A percentile compares a stretch with the other conserved stretches of the same genome.
These are phyloP conservation scores for Lordiphosa fenestrarum DNA, from an alignment of 2,888 invertebrate species.

Conservation along the genomic window DNA sequence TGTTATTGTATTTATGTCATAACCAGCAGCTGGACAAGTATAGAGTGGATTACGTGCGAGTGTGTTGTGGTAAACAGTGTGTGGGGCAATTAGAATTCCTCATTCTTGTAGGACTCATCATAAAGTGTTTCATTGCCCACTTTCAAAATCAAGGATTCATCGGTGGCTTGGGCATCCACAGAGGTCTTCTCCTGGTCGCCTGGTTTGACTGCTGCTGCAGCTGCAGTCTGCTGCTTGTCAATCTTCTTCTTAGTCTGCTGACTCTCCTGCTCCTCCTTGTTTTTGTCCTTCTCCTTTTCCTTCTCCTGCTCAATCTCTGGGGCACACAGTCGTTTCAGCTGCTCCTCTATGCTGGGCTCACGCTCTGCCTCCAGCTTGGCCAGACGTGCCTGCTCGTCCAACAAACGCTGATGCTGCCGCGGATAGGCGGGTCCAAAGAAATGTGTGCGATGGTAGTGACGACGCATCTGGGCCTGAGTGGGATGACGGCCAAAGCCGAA, in stretches of 20 bases:
- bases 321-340: too few relatives aligned
- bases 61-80: not conserved
- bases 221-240: not conserved
- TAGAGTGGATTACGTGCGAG: not conserved
- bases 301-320: too few relatives aligned
- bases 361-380: not conserved
- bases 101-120: slow-evolving; percentile 13
- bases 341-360: too few relatives aligned
- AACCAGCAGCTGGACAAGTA: too few relatives aligned
- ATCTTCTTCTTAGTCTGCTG: too few relatives aligned
- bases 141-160: slow-evolving; percentile 8
- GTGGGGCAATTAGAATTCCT: slow-evolving; percentile 8
- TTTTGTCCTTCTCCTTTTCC: too few relatives aligned
- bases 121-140: slow-evolving; percentile 17
- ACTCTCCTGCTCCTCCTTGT: too few relatives aligned
- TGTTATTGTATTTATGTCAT: not conserved
- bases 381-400: not conserved
- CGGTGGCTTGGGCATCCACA: not conserved
- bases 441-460: slow-evolving; percentile 10
- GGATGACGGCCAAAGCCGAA: not conserved
- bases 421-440: slow-evolving; percentile 14
- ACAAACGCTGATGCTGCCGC: not conserved
- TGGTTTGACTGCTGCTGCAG: not conserved
- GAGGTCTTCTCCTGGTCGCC: not conserved
- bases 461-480: not conserved